Base-by-base conservation (phyloP, 1,140 invertebrate species). In the Eubasilissa regina region DNA sequence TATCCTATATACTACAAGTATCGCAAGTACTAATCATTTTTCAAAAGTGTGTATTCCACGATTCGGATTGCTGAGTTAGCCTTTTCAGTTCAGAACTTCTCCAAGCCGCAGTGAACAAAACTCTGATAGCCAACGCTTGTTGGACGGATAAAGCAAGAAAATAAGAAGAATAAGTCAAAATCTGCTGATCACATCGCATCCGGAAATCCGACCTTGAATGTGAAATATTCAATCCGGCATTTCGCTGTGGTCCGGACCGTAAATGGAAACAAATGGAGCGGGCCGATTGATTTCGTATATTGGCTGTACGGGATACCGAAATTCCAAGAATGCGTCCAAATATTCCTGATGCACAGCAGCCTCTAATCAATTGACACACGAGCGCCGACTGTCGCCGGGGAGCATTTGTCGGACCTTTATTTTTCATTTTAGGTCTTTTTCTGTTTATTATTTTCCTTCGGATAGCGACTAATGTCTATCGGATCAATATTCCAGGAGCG, bases 361-460 rank as follows among this genome's bases (percentile, higher is more conserved):
- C 17, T 53, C 60, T 77, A 77, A 77, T 77, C 75, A 77, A 77
- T 53, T 51, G 75, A 77, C 66, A 77, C 75, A 77, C 75, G 75
- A 66, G 60, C 66, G 21, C 25, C 55, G 75, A 55, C 17, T 51
- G 48, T 15, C 35, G 60, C 60, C 60, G 60, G 1, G 17, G 55
- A 44, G 17, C 13, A 55, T 55, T 55, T 55, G 19, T 17, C 19
- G 15, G 8, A 21, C 15, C 21, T 58, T n/a, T 64, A 25, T 21
- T 64, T n/a, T 44, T 35, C 60, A 11, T 64, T 43, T 64, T 35
- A 35, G n/a, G 4, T 60, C 11, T 19, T 60, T 1, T 9, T 35
- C 25, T 13, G 10, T 64, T 15, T 4, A 8, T 4, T 60, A 21
- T n/a, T 43, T 64, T 43, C 35, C 35, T 64, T 64, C 35, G 25